These are phyloP conservation scores for Acanthoscelides obtectus DNA, from an alignment of 2,888 invertebrate species.

Conservation along the genomic window DNA sequence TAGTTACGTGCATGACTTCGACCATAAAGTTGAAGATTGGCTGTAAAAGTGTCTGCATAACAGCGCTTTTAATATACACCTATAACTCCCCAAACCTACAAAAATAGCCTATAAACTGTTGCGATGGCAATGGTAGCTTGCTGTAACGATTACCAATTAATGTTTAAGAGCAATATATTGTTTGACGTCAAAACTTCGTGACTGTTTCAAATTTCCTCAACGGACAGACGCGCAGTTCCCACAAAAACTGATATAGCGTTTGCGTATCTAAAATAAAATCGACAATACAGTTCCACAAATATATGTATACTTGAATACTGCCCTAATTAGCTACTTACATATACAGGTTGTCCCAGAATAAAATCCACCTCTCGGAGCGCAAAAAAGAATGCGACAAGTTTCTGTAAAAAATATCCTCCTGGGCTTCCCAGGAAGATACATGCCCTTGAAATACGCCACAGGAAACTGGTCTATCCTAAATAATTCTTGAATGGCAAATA, in stretches of 20 bases:
- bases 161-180: slow-evolving; percentile 2
- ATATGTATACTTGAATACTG: too few relatives aligned
- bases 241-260: neutral
- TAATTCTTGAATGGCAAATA: too few relatives aligned
- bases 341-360: too few relatives aligned
- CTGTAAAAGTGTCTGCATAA: neutral
- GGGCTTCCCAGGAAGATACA: too few relatives aligned
- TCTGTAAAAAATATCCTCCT: too few relatives aligned
- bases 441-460: too few relatives aligned
- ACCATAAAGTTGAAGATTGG: neutral
- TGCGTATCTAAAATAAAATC: too few relatives aligned
- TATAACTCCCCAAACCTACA: neutral
- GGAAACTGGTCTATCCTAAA: too few relatives aligned
- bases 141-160: slow-evolving; percentile 1
- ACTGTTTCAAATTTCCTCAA: slow-evolving; percentile 23
- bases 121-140: neutral
- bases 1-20: neutral
- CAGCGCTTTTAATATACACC: neutral
- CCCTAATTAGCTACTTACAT: too few relatives aligned
- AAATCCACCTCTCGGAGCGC: too few relatives aligned
- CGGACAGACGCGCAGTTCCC: neutral
- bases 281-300: too few relatives aligned
- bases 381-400: too few relatives aligned
- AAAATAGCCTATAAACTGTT: neutral
- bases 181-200: slow-evolving; percentile 29